These are phyloP conservation scores for Menidia menidia DNA, from an alignment of 2,797 vertebrate genomes.

Conservation along the genomic window DNA sequence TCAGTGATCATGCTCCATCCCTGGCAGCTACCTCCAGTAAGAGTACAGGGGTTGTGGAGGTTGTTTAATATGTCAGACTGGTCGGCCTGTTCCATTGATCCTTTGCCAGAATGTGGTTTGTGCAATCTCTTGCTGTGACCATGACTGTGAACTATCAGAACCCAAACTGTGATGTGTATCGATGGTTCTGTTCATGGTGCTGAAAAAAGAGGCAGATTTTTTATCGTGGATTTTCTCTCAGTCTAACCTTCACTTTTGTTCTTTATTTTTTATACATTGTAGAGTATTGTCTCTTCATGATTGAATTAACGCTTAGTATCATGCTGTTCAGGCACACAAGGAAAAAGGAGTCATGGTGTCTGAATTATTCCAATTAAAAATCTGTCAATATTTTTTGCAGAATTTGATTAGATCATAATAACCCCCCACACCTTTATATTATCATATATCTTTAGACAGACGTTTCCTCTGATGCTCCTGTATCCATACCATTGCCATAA, in stretches of 20 bases:
- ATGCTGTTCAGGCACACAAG: too few species aligned
- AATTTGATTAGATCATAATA: too few species aligned
- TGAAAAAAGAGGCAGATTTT: background rate
- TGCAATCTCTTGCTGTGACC: background rate
- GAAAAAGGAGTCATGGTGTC: too few species aligned
- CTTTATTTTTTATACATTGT: too few species aligned
- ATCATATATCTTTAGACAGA: background rate
- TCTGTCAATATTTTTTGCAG: too few species aligned
- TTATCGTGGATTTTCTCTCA: background rate
- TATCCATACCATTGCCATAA: too few species aligned
- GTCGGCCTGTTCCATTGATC: constrained; percentile 2
- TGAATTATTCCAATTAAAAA: too few species aligned
- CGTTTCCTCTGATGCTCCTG: too few species aligned
- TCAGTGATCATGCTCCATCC: background rate
- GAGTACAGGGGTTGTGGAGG: background rate
- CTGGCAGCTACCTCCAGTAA: background rate
- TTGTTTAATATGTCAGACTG: background rate
- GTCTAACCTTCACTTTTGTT: background rate
- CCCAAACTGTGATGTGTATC: background rate
- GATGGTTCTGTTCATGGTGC: background rate
- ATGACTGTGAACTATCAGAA: background rate
- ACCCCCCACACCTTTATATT: background rate
- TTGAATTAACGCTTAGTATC: too few species aligned
- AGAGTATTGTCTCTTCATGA: too few species aligned
- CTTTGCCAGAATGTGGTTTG: background rate